Evolutionary conservation across 2,113 vertebrate genomes (phyloP).

Genomic region (Pitta sordida): DNA sequence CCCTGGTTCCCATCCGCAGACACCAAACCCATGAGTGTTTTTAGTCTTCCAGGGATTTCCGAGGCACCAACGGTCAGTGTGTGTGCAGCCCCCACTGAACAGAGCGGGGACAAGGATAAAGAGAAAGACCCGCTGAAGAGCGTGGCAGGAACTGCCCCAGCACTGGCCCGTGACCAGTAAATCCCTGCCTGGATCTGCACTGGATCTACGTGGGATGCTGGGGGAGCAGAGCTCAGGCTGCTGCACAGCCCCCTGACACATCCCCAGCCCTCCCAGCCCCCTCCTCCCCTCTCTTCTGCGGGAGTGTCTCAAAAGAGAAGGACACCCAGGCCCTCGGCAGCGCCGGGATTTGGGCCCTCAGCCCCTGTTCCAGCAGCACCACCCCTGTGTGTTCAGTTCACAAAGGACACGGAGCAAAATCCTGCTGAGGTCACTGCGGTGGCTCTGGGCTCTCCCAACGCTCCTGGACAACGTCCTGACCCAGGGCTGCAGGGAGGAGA

Average conservation of each 20-base stretch:
- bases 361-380: conserved; percentile 66
- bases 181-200: neutral
- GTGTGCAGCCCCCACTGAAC: neutral
- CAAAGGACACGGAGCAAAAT: conserved; percentile 31
- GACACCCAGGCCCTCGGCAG: conserved; percentile 65
- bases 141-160: neutral
- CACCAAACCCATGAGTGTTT: neutral
- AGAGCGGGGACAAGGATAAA: neutral
- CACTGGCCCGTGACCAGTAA: neutral
- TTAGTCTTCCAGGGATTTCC: rapidly evolving
- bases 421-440: neutral
- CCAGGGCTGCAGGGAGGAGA: neutral
- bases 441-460: neutral
- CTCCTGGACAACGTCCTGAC: neutral
- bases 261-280: neutral
- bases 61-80: neutral
- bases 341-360: conserved; percentile 69
- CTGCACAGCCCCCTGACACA: conserved; percentile 28
- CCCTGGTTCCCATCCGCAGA: neutral
- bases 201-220: neutral
- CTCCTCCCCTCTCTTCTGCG: conserved; percentile 75
- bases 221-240: neutral
- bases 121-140: neutral
- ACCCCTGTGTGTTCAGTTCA: conserved; percentile 68
- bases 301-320: conserved; percentile 74